Base-by-base conservation (phyloP, 1,140 invertebrate species). In the Phymastichus coffea region DNA sequence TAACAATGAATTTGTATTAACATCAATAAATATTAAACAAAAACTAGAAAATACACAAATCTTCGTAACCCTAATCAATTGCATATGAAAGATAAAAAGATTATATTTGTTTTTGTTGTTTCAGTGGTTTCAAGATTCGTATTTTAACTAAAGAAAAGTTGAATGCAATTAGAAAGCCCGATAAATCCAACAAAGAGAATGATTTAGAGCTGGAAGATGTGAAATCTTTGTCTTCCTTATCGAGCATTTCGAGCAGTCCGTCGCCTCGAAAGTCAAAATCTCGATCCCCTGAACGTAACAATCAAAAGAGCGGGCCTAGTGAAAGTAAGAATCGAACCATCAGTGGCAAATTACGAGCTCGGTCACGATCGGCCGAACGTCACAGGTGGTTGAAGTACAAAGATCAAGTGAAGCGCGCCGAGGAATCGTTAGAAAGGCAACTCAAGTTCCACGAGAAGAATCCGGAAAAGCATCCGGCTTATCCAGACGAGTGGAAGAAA, bases 401-500 rank as follows among this genome's bases (percentile, higher is more conserved):
- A 25, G 79, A 79, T 22, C 73, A 77, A 54, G 74, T 80, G 70
- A 70, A 83, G 79, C 73, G 76, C 77, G 77, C 81, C 71, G 65
- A 84, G 78, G 64, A 82, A 76, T 65, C 82, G 0, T 64, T 80
- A 0, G 77, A 80, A 33, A 68, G 78, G 3, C 72, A 76, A 0
- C 46, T 89, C 1, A 85, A 87, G 57, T 88, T 89, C 40, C 87
- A 91, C 70, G 86, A 92, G 66, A 87, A 89, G 66, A 90, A 91
- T 73, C 91, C 91, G 0, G 91, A 94, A 67, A 92, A 92, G 65
- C 91, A 93, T 80, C 90, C 91, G 0, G 81, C 86, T 4, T 94
- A 94, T 70, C 88, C 89, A 0, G 88, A 90, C 17, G 91, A 94
- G 67, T 94, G 91, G 91, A 92, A 92, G 68, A 87, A 87, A 68